phyloP scores from a whole-genome alignment of 92 coral and sea anemone species.

The Siderastrea siderea region DNA sequence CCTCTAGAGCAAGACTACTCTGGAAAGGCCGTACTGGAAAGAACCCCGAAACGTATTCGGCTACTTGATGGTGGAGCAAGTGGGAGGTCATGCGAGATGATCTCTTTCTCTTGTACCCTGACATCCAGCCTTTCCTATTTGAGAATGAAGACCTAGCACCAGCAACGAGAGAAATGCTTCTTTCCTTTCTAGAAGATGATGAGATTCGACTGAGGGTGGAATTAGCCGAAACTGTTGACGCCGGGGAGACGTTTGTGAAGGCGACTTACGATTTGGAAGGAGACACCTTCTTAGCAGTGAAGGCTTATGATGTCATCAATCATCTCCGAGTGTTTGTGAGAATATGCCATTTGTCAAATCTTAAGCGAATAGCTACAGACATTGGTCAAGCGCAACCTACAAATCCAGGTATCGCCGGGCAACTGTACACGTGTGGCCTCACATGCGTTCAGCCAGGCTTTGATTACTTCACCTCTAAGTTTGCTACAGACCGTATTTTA shows the following conservation, averaged over 20 bases:
- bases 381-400: background rate
- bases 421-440: background rate
- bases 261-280: constrained; percentile 37
- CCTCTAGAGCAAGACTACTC: background rate
- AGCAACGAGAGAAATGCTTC: constrained; percentile 10
- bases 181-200: background rate
- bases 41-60: background rate
- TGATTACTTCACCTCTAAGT: background rate
- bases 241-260: constrained; percentile 11
- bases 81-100: constrained; percentile 18
- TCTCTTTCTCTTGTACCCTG: background rate
- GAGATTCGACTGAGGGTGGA: constrained; percentile 13
- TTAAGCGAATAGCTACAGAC: background rate
- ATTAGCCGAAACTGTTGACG: constrained; percentile 26
- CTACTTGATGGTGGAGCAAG: constrained; percentile 38
- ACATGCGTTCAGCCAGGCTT: constrained; percentile 16
- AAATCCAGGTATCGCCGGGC: constrained; percentile 1
- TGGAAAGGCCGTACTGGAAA: constrained; percentile 14
- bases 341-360: background rate
- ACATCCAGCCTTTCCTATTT: constrained; percentile 8
- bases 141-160: background rate
- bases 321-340: background rate
- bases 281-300: constrained; percentile 14
- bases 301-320: constrained; percentile 15
- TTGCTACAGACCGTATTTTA: background rate